Evolutionary conservation across 2,888 invertebrate genomes (phyloP).

Genomic region (Diarsia rubi): DNA sequence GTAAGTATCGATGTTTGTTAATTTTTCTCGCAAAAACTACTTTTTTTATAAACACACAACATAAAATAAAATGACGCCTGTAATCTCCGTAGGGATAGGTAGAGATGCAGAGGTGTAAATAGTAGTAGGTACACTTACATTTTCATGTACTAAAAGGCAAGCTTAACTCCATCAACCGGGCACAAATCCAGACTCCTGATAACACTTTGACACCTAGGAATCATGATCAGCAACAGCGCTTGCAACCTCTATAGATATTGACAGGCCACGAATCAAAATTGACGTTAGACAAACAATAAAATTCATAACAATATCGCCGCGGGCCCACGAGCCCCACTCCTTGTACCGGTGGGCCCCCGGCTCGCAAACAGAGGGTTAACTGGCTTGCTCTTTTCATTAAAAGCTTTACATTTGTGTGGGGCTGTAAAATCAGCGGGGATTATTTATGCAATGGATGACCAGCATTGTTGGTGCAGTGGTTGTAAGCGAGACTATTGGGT

Average conservation of each 20-base stretch:
- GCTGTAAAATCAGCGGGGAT: conserved; percentile 25
- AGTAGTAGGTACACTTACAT: too few species aligned
- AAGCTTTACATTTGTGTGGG: conserved; percentile 55
- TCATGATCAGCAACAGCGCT: neutral
- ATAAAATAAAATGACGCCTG: too few species aligned
- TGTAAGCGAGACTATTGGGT: neutral
- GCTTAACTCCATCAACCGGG: too few species aligned
- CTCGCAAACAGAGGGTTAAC: conserved; percentile 65
- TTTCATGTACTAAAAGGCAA: too few species aligned
- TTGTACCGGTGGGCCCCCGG: conserved; percentile 5
- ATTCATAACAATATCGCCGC: conserved; percentile 55
- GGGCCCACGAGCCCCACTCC: conserved; percentile 11
- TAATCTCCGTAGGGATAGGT: too few species aligned
- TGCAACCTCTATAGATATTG: conserved; percentile 11
- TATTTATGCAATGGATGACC: neutral
- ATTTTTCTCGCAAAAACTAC: neutral
- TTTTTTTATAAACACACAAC: too few species aligned
- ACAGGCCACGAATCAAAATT: conserved; percentile 53
- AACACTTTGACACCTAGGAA: neutral
- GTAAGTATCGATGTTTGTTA: too few species aligned
- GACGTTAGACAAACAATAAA: conserved; percentile 53
- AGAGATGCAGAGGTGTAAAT: too few species aligned
- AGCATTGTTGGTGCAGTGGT: neutral
- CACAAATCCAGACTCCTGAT: too few species aligned
- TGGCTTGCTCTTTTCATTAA: conserved; percentile 65